Conservation (phyloP, 53 echinoderm and acorn worm genomes). For the Astropecten irregularis region DNA sequence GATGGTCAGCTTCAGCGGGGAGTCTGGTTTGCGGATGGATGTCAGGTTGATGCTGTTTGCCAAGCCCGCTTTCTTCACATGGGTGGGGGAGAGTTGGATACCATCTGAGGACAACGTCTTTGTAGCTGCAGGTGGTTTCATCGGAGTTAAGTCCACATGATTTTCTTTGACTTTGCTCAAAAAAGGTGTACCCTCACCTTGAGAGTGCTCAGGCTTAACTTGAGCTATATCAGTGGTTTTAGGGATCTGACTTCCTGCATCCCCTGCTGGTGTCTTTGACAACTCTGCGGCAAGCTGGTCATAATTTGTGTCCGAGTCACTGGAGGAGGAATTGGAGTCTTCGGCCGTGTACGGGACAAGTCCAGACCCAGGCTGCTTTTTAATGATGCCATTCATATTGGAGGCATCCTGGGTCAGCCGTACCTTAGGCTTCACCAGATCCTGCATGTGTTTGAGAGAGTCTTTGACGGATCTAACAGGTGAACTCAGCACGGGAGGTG, state of each 20-base stretch:
- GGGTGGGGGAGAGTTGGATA: constrained; percentile 24
- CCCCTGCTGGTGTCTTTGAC: constrained; percentile 48
- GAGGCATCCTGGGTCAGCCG: constrained; percentile 13
- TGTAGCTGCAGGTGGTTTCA: constrained; percentile 48
- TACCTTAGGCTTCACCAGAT: constrained; percentile 46
- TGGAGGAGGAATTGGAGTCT: constrained; percentile 71
- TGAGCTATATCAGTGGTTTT: background rate
- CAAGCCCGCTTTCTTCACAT: constrained; percentile 60
- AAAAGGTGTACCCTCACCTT: background rate
- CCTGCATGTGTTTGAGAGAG: constrained; percentile 14
- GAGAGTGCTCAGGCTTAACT: background rate
- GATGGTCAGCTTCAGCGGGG: constrained; percentile 93
- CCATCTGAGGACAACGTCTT: background rate
- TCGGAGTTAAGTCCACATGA: background rate
- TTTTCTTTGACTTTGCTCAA: constrained; percentile 17
- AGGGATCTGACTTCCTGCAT: background rate
- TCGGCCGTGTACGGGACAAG: constrained; percentile 80
- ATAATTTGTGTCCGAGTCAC: constrained; percentile 91
- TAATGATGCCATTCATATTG: constrained; percentile 24
- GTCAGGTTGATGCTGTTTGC: constrained; percentile 87
- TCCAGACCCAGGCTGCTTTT: constrained; percentile 17
- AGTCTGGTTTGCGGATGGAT: constrained; percentile 81
- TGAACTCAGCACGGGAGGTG: background rate
- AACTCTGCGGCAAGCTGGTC: constrained; percentile 75
- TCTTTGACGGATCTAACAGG: background rate